A percentile compares a stretch with the other conserved stretches of the same genome.
Conservation (phyloP, 2,797 vertebrate genomes). For the Molossus molossus region DNA sequence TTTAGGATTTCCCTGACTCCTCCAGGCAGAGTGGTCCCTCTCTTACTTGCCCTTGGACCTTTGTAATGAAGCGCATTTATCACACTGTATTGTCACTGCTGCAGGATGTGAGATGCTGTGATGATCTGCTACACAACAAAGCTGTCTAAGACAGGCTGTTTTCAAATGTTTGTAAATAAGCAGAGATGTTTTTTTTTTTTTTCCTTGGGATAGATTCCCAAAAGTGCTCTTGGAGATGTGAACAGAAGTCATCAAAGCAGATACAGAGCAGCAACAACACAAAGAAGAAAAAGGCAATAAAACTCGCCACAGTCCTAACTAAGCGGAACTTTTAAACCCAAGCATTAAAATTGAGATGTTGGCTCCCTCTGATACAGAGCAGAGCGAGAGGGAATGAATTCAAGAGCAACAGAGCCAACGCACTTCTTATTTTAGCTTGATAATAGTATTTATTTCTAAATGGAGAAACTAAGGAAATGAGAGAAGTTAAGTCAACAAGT, state of each 20-base stretch:
- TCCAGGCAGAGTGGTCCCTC: neutral
- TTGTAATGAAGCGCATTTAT: neutral
- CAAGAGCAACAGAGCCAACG: neutral
- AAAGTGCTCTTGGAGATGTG: neutral
- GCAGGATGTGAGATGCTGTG: neutral
- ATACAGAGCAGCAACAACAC: neutral
- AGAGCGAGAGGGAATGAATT: neutral
- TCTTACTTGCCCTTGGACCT: neutral
- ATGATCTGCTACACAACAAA: no score
- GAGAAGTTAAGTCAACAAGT: slow-evolving; percentile 49
- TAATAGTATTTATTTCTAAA: slow-evolving; percentile 49
- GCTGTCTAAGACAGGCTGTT: neutral
- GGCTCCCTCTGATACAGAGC: neutral
- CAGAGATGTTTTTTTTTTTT: neutral
- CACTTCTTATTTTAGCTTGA: neutral
- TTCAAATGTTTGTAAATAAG: neutral
- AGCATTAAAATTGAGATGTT: neutral
- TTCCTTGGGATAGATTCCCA: neutral
- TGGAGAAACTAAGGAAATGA: slow-evolving; percentile 44
- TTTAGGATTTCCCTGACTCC: neutral
- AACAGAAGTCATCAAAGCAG: neutral
- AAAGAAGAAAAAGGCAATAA: neutral
- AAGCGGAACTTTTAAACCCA: neutral
- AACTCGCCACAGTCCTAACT: neutral
- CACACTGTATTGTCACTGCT: neutral